A percentile compares a stretch with the other conserved stretches of the same genome.
Evolutionary conservation across 1,140 invertebrate genomes (phyloP).

Genomic region (Drosophila asahinai): DNA sequence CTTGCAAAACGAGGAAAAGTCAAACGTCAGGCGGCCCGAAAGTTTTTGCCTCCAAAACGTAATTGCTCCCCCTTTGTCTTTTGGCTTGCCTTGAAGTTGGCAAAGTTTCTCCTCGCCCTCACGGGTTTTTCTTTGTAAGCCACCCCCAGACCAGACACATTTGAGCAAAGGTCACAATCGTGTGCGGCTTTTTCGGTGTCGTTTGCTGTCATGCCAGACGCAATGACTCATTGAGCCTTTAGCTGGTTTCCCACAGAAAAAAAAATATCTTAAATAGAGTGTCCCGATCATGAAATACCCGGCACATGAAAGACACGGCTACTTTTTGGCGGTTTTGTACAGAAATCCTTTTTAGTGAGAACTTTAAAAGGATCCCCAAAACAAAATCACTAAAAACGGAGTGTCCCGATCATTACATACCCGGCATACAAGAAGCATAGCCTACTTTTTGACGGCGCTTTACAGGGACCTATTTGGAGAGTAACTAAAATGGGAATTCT

Average conservation of each 20-base stretch:
- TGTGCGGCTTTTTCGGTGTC: conserved; percentile 66
- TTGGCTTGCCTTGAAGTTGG: conserved; percentile 55
- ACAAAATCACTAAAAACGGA: not conserved
- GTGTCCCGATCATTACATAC: not conserved
- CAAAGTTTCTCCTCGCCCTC: conserved; percentile 30
- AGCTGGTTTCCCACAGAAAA: conserved; percentile 6
- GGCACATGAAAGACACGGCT: too few species aligned
- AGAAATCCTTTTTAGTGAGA: not conserved
- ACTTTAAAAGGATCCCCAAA: not conserved
- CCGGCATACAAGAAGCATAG: not conserved
- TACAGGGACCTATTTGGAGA: not conserved
- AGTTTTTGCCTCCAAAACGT: conserved; percentile 61
- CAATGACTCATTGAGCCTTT: conserved; percentile 56
- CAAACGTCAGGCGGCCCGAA: conserved; percentile 67
- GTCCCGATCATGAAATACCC: not conserved
- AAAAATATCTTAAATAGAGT: not conserved
- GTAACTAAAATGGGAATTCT: not conserved
- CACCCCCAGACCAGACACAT: conserved; percentile 21
- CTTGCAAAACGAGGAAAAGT: conserved; percentile 52
- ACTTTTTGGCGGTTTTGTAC: not conserved
- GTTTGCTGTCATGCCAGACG: conserved; percentile 49
- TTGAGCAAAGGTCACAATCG: conserved; percentile 45
- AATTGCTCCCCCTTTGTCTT: conserved; percentile 59
- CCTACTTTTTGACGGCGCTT: not conserved
- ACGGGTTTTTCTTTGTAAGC: conserved; percentile 39